A percentile compares a stretch with the other conserved stretches of the same genome.
Evolutionary conservation across 2,797 vertebrate genomes (phyloP).

Genomic region (Paratrypauchen microcephalus): DNA sequence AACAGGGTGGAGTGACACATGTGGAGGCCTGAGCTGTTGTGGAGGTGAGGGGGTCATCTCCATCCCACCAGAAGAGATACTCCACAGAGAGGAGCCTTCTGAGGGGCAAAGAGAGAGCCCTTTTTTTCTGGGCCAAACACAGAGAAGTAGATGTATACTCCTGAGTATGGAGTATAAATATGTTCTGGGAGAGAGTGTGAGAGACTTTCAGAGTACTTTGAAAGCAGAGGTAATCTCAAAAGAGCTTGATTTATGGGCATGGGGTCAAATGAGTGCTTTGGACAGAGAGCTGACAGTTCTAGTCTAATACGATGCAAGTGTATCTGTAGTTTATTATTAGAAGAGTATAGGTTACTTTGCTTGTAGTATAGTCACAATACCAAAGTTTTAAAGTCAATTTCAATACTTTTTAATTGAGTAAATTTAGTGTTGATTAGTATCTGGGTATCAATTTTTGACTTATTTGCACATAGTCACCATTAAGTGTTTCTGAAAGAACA

Average conservation of each 20-base stretch:
- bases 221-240: not conserved
- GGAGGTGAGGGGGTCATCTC: constrained; percentile 49
- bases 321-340: not conserved
- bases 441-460: too few species aligned
- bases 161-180: constrained; percentile 20
- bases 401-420: too few species aligned
- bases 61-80: constrained; percentile 16
- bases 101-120: constrained; percentile 34
- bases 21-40: constrained; percentile 29
- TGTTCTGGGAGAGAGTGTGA: not conserved
- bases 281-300: not conserved
- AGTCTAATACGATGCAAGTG: not conserved
- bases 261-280: not conserved
- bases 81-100: constrained; percentile 30
- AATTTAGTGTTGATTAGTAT: too few species aligned
- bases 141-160: constrained; percentile 18
- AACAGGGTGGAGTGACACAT: constrained; percentile 15
- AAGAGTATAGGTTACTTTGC: too few species aligned
- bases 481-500: too few species aligned
- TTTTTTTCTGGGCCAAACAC: constrained; percentile 12
- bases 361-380: too few species aligned
- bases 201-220: not conserved
- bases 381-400: too few species aligned
- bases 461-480: too few species aligned
- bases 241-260: not conserved